Percentiles rank a stretch among this genome's conserved stretches.
Conservation (phyloP, 2,888 invertebrate genomes). For the Willowsia nigromaculata region DNA sequence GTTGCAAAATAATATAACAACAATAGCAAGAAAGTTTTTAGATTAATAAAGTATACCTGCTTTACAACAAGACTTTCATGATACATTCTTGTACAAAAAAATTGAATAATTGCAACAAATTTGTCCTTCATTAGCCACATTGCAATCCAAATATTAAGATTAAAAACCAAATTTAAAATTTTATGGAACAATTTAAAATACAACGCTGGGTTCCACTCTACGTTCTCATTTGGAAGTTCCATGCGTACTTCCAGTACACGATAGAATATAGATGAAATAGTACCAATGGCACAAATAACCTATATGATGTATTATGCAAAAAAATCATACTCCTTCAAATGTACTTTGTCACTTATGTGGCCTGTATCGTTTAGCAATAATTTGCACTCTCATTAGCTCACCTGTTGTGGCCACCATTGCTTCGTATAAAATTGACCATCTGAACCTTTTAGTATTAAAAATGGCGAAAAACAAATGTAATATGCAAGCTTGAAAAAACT, state of each 20-base stretch:
- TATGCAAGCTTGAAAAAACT: not conserved
- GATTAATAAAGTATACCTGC: not conserved
- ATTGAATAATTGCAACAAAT: not conserved
- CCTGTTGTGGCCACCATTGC: constrained; percentile 41
- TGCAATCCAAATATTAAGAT: constrained; percentile 11
- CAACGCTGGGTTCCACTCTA: constrained; percentile 16
- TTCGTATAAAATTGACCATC: not conserved
- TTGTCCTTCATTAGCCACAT: constrained; percentile 4
- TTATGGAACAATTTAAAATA: constrained; percentile 32
- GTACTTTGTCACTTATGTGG: too few species aligned
- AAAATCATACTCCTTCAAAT: too few species aligned
- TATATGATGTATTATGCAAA: not conserved
- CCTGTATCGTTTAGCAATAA: not conserved
- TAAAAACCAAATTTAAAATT: constrained; percentile 29
- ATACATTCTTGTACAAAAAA: not conserved
- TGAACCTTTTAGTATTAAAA: not conserved
- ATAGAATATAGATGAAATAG: constrained; percentile 17
- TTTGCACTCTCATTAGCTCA: not conserved
- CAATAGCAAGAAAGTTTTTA: not conserved
- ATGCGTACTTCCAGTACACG: constrained; percentile 1
- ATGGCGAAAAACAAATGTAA: constrained; percentile 13
- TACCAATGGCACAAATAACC: constrained; percentile 30
- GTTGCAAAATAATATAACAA: not conserved
- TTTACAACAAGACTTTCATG: not conserved
- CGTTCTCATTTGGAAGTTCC: not conserved